Evolutionary conservation across 2,797 vertebrate genomes (phyloP), one percentile per base, ranked within the genome.

Genomic region (Hippoglossus hippoglossus): DNA sequence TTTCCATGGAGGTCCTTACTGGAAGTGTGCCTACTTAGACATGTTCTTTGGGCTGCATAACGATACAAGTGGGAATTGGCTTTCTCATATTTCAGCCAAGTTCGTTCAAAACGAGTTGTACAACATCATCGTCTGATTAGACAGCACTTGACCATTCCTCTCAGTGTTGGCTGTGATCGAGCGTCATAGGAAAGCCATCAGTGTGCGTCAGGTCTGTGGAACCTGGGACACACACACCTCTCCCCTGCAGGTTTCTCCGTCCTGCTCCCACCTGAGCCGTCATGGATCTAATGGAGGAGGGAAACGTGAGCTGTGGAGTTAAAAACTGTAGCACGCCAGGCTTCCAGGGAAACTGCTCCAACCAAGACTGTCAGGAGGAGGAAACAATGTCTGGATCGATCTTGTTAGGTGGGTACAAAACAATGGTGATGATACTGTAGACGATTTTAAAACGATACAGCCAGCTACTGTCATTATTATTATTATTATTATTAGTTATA

Each of bases 161-260:
- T 58, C 63, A n/a, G 18, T 65, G 55, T 57, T 7, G 46, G 55
- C 62, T 28, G 28, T 28, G 28, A 84, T 90, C 11, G 60, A 86
- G 67, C 41, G 0, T 56, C 55, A 89, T 79, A 76, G 83, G 77
- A 90, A 92, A 93, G 92, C 91, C 67, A 93, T 92, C n/a, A n/a
- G 39, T 5, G 54, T 85, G 80, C 79, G 79, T 90, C 86, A 91
- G 73, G 71, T 80, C 63, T 44, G 15, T 44, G 39, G n/a, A 82
- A 85, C 75, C 84, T 3, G 67, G 69, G 57, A 52, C 24, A 83
- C 78, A n/a, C n/a, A 24, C 71, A 28, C 61, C 18, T 63, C 56
- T 56, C 65, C 64, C 52, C 71, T 0, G n/a, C 73, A 5, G 61
- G 21, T 73, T 60, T 47, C 44, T 46, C 31, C 47, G 25, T 63